A percentile compares a stretch with the other conserved stretches of the same genome.
Evolutionary conservation across 30 jellyfish, hydroid and myxozoan species (phyloP).

Genomic region (Hydractinia echinata): DNA sequence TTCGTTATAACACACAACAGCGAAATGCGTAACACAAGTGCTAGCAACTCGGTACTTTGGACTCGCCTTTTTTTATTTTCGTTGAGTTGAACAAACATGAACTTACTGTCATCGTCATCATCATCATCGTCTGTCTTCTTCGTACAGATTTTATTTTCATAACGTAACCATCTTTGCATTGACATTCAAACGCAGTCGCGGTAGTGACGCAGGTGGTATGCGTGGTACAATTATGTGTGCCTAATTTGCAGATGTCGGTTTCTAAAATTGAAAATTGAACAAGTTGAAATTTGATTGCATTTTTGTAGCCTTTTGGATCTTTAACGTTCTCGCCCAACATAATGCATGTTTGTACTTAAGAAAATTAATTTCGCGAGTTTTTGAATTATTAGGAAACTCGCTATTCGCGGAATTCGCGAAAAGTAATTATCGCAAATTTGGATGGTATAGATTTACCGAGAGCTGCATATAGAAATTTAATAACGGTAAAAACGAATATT

Average conservation of each 20-base stretch:
- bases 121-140: background rate
- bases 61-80: background rate
- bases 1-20: too few relatives aligned
- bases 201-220: background rate
- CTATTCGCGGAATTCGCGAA: too few relatives aligned
- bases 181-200: conserved; percentile 5
- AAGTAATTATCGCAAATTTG: too few relatives aligned
- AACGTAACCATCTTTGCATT: conserved; percentile 6
- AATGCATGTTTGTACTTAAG: background rate
- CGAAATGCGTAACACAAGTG: too few relatives aligned
- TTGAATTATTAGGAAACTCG: too few relatives aligned
- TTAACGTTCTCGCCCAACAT: background rate
- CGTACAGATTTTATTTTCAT: too few relatives aligned
- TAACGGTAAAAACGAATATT: too few relatives aligned
- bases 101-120: conserved; percentile 1
- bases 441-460: too few relatives aligned
- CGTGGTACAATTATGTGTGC: background rate
- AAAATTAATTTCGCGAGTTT: too few relatives aligned
- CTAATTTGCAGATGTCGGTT: conserved; percentile 4
- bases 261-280: background rate
- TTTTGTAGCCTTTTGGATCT: background rate
- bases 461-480: too few relatives aligned
- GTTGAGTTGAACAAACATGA: background rate
- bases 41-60: background rate
- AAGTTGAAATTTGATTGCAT: background rate